phyloP scores from a whole-genome alignment of 2,888 invertebrate species.

The Perithous albicinctus region DNA sequence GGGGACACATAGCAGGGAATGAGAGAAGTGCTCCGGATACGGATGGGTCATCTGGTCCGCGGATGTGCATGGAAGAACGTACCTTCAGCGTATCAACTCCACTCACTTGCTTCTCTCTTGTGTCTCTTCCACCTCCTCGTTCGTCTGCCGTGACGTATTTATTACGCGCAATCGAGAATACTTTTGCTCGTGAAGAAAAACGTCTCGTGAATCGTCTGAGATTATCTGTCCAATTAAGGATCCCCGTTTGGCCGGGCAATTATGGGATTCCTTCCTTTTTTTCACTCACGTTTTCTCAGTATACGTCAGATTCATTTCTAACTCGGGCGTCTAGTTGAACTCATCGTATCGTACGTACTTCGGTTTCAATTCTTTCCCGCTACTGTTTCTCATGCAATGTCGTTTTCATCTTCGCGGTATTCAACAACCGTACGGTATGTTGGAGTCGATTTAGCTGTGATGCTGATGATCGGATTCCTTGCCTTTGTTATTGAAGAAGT shows the following conservation, averaged over 20 bases:
- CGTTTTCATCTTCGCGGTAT: neutral
- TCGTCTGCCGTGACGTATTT: constrained; percentile 66
- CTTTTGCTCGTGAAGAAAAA: constrained; percentile 54
- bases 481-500: constrained; percentile 55
- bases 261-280: constrained; percentile 51
- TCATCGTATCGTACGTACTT: neutral
- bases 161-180: constrained; percentile 68
- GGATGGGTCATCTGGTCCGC: constrained; percentile 25
- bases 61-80: constrained; percentile 47
- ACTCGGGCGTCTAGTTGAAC: neutral
- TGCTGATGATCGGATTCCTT: neutral
- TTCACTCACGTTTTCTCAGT: constrained; percentile 22
- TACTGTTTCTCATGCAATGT: neutral
- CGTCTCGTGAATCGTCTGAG: constrained; percentile 57
- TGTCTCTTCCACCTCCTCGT: constrained; percentile 34
- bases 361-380: neutral
- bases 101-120: constrained; percentile 2
- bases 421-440: neutral
- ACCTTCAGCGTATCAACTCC: constrained; percentile 2
- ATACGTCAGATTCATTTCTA: constrained; percentile 17
- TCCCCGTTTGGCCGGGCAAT: constrained; percentile 53
- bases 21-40: constrained; percentile 45
- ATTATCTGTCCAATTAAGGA: constrained; percentile 70
- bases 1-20: constrained; percentile 1
- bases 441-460: neutral